Base-by-base conservation (phyloP, 2,797 vertebrate species). In the Lepidocolaptes lacrymiger region DNA sequence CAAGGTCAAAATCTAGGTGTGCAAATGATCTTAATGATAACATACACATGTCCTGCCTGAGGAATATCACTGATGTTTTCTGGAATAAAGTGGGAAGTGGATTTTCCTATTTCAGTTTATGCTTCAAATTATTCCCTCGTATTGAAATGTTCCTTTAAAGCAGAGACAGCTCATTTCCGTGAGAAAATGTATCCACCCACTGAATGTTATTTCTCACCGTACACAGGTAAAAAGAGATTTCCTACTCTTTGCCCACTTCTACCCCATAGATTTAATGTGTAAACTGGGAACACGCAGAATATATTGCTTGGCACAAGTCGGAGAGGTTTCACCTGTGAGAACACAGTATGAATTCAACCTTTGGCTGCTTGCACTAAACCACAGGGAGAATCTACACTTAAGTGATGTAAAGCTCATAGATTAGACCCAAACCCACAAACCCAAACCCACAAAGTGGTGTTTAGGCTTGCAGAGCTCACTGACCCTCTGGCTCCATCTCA, bases 301-400 rank as follows among this genome's bases (percentile, higher is more conserved):
- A 97, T 95, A 89, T 96, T 97, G 96, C 96, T 97, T 97, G 97
- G 97, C 96, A 96, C 95, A 61, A 97, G 91, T 82, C 93, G 86
- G 91, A 6, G 4, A 93, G 88, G 94, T 96, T 96, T 94, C 96
- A 98, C 96, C 93, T 97, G 88, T 6, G 63, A 93, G 95, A 97
- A 93, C 95, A 85, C 87, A 64, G 81, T 94, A 83, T 85, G 77
- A 93, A 96, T 96, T 95, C 91, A 82, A 67, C 83, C 51, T 88
- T 67, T 95, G 89, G 89, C 83, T 93, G 93, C 80, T 93, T 93
- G 63, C 39, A 48, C 62, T 91, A 92, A 97, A 95, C 92, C 95
- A 89, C 96, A 96, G 81, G 87, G 83, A 91, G 44, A 89, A 88
- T 91, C 78, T 81, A 88, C 49, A 41, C 55, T 93, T 89, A 86